These are phyloP conservation scores for Talpa occidentalis DNA, from an alignment of 2,113 vertebrate genomes.

Conservation along the genomic window DNA sequence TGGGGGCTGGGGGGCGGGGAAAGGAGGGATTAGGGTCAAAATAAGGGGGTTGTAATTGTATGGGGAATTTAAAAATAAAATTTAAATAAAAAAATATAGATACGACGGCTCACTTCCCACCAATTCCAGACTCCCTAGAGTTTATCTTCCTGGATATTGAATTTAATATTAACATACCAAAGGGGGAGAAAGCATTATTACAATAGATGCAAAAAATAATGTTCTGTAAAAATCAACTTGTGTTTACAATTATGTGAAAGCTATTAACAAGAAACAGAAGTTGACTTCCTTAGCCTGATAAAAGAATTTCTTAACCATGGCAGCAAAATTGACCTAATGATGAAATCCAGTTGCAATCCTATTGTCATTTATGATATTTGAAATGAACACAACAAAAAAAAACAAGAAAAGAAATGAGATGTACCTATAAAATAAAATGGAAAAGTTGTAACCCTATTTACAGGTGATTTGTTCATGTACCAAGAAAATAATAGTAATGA, in stretches of 20 bases:
- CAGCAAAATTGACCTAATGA: background rate
- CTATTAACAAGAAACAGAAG: background rate
- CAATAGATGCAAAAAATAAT: background rate
- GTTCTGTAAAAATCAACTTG: background rate
- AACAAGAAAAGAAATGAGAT: background rate
- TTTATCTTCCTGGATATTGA: background rate
- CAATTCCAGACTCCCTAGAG: background rate
- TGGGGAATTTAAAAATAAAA: too few species aligned
- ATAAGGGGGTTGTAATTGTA: too few species aligned
- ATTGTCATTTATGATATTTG: background rate
- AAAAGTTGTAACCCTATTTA: background rate
- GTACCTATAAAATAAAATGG: background rate
- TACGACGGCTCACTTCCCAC: background rate
- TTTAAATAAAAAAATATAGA: background rate
- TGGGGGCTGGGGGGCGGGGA: too few species aligned
- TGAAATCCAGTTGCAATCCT: background rate
- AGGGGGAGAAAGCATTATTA: background rate
- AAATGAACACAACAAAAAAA: background rate
- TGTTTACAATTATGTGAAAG: slow-evolving; percentile 28
- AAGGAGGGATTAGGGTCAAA: too few species aligned
- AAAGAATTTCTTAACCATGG: background rate
- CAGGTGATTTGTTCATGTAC: background rate
- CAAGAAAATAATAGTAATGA: background rate
- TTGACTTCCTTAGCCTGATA: background rate
- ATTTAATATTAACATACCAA: background rate